These are phyloP conservation scores for Himantopus leucocephalus DNA, from an alignment of 2,113 vertebrate species.

Conservation along the genomic window DNA sequence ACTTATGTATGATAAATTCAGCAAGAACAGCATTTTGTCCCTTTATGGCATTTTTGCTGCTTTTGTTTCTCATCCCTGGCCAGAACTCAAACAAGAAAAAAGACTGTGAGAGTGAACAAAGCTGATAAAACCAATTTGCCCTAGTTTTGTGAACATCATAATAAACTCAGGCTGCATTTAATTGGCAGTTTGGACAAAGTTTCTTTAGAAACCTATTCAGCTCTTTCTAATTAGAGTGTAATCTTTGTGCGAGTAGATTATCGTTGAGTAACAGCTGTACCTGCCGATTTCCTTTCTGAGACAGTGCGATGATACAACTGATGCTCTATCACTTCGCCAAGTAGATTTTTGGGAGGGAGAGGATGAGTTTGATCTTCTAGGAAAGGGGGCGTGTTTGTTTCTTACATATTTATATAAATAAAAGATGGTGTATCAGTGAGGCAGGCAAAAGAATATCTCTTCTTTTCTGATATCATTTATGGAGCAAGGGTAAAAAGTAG, in stretches of 20 bases:
- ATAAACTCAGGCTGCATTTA: background rate
- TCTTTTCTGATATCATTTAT: background rate
- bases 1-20: background rate
- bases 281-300: background rate
- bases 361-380: background rate
- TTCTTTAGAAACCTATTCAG: background rate
- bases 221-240: background rate
- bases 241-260: background rate
- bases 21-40: background rate
- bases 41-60: background rate
- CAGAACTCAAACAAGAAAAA: background rate
- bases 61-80: background rate
- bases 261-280: background rate
- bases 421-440: background rate
- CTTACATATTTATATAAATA: background rate
- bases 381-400: background rate
- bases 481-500: background rate
- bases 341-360: background rate
- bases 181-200: background rate
- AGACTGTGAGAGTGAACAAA: background rate
- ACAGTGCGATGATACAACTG: fast-evolving
- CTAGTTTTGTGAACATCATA: background rate
- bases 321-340: background rate
- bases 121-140: background rate
- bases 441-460: background rate